Percentiles rank a stretch among this genome's conserved stretches.
Conservation (phyloP, 1,140 invertebrate species). For the Drosophila malerkotliana region DNA sequence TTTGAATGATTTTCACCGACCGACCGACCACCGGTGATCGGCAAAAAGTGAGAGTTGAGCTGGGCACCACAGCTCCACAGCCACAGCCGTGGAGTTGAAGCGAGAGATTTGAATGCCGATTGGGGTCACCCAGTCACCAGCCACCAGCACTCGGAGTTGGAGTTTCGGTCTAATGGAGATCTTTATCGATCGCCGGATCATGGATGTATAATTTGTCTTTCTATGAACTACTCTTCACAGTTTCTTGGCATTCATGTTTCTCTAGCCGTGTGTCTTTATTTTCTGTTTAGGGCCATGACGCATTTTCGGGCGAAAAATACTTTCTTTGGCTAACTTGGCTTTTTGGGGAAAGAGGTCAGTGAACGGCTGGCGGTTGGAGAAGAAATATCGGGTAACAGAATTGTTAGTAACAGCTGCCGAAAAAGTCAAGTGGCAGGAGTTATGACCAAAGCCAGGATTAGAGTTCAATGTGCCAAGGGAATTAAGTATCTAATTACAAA, state of each 20-base stretch:
- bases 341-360: conserved; percentile 60
- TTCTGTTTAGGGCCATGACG: conserved; percentile 47
- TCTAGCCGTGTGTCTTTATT: conserved; percentile 14
- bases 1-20: conserved; percentile 50
- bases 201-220: conserved; percentile 31
- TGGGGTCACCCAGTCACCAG: conserved; percentile 55
- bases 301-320: conserved; percentile 49
- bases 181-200: conserved; percentile 46
- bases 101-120: conserved; percentile 70
- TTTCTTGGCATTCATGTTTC: conserved; percentile 38
- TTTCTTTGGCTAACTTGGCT: conserved; percentile 45
- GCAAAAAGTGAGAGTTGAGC: conserved; percentile 73
- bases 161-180: conserved; percentile 40
- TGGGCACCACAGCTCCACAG: not conserved
- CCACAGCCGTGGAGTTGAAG: not conserved
- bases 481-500: conserved; percentile 14
- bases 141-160: conserved; percentile 20
- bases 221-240: conserved; percentile 62
- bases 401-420: conserved; percentile 19
- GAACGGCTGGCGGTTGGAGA: conserved; percentile 30
- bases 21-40: conserved; percentile 41
- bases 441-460: not conserved
- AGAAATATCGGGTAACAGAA: conserved; percentile 47
- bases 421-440: not conserved
- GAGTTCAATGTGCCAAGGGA: not conserved